phyloP scores from a whole-genome alignment of 2,888 invertebrate species.

The Lepidocyrtoides sp. region DNA sequence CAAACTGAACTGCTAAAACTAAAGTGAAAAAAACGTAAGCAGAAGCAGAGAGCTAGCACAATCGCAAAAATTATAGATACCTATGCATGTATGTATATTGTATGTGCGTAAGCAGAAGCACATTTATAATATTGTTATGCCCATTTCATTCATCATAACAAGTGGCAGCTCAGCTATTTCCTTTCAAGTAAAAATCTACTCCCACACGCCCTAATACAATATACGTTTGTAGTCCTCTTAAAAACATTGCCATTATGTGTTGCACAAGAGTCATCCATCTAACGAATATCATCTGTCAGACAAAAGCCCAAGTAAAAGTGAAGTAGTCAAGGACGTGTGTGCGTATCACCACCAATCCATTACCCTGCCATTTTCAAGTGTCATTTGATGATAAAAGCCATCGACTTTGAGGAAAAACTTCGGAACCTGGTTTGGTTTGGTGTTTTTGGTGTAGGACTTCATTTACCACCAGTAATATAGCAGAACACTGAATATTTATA shows the following conservation, averaged over 20 bases:
- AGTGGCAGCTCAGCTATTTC: background rate
- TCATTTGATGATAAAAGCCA: constrained; percentile 66
- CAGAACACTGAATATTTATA: constrained; percentile 25
- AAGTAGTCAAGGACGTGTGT: constrained; percentile 53
- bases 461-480: background rate
- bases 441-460: too few species aligned
- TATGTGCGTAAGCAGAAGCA: background rate
- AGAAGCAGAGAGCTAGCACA: too few species aligned
- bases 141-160: background rate
- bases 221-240: background rate
- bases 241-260: background rate
- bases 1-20: background rate
- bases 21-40: too few species aligned
- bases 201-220: background rate
- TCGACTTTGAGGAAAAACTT: constrained; percentile 53
- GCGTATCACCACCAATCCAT: constrained; percentile 66
- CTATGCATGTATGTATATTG: too few species aligned
- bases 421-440: background rate
- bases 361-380: constrained; percentile 66
- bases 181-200: background rate
- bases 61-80: too few species aligned
- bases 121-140: background rate
- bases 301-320: constrained; percentile 19
- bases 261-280: constrained; percentile 43
- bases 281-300: constrained; percentile 55